Conservation (phyloP, 2,797 vertebrate species). For the Euthynnus affinis region DNA sequence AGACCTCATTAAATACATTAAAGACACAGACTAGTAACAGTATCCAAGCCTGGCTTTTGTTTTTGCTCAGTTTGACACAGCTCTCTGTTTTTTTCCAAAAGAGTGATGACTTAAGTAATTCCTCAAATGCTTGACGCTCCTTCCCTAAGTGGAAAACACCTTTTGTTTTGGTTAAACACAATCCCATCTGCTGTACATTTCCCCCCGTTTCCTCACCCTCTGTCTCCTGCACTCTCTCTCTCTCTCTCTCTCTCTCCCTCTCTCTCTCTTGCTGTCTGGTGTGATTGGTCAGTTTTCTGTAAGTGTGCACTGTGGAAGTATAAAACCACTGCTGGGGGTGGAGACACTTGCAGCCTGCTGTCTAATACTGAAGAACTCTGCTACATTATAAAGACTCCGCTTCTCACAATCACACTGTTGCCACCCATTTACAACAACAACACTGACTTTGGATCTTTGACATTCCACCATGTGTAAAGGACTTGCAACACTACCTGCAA, state of each 20-base stretch:
- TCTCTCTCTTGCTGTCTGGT: background rate
- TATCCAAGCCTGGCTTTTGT: background rate
- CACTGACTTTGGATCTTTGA: constrained; percentile 52
- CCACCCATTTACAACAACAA: constrained; percentile 5
- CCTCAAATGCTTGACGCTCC: background rate
- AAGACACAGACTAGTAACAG: background rate
- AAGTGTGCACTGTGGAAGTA: constrained; percentile 61
- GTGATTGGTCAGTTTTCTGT: constrained; percentile 74
- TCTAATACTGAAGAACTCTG: constrained; percentile 45
- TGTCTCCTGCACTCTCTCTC: background rate
- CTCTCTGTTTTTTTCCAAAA: constrained; percentile 2
- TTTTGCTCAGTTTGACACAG: background rate
- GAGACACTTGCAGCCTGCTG: constrained; percentile 65
- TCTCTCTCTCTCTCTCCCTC: background rate
- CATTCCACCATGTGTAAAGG: constrained; percentile 92
- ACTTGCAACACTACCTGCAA: constrained; percentile 92
- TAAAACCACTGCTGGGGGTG: constrained; percentile 76
- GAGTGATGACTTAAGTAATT: constrained; percentile 2
- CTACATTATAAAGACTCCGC: constrained; percentile 21
- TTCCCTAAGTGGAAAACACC: constrained; percentile 29
- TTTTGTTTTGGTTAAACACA: constrained; percentile 37
- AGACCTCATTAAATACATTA: background rate
- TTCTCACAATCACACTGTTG: constrained; percentile 9
- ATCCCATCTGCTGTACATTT: constrained; percentile 16
- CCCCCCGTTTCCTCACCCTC: background rate